Evolutionary conservation across 2,888 invertebrate species (phyloP).

Genomic region (Anthrax anthrax): DNA sequence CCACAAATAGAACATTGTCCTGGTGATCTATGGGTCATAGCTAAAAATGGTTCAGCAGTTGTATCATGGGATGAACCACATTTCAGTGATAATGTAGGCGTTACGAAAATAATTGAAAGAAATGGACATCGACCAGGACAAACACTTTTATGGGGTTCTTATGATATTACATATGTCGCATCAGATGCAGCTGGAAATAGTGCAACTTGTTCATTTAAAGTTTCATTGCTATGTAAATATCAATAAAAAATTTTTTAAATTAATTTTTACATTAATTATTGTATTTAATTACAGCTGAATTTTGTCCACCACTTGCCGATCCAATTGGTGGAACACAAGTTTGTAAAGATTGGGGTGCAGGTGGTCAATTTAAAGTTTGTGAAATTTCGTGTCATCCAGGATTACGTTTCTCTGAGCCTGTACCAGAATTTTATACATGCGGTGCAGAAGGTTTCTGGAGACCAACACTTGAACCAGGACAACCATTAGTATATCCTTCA

Average conservation of each 20-base stretch:
- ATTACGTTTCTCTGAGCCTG: conserved; percentile 78
- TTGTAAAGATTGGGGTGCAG: conserved; percentile 93
- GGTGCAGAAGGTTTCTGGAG: conserved; percentile 98
- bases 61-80: conserved; percentile 87
- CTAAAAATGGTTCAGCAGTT: conserved; percentile 77
- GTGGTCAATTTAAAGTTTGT: conserved; percentile 90
- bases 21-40: conserved; percentile 86
- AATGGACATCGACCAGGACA: conserved; percentile 79
- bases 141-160: conserved; percentile 79
- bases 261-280: neutral
- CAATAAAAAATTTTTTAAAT: neutral
- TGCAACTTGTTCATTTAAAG: conserved; percentile 81
- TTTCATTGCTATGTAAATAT: conserved; percentile 69
- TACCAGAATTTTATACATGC: conserved; percentile 95
- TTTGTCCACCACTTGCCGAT: conserved; percentile 77
- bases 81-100: conserved; percentile 78
- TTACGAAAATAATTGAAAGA: conserved; percentile 64
- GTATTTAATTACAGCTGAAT: conserved; percentile 51
- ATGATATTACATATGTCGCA: conserved; percentile 86
- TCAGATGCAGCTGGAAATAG: conserved; percentile 84
- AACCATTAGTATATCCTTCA: conserved; percentile 78
- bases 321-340: conserved; percentile 84
- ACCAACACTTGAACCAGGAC: conserved; percentile 64
- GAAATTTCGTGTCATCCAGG: conserved; percentile 77
- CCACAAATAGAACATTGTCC: conserved; percentile 84